A percentile compares a stretch with the other conserved stretches of the same genome.
Evolutionary conservation across 2,888 invertebrate genomes (phyloP).

Genomic region (Cephonodes hylas): DNA sequence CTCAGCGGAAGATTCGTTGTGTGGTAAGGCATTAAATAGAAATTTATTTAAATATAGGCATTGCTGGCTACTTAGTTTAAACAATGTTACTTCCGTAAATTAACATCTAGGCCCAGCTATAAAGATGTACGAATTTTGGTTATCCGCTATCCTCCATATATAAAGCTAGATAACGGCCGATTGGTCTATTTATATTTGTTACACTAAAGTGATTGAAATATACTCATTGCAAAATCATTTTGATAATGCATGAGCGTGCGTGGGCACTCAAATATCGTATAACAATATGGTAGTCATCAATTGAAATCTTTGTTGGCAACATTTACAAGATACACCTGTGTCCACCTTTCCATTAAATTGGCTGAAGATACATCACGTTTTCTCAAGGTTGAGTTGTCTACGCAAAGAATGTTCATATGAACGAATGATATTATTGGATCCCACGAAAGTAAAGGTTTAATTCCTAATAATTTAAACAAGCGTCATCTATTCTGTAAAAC

Average conservation of each 20-base stretch:
- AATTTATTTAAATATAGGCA: too few relatives aligned
- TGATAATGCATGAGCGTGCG: neutral
- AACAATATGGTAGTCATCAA: neutral
- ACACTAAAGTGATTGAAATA: neutral
- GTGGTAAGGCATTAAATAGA: slow-evolving; percentile 69
- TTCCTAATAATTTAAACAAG: too few relatives aligned
- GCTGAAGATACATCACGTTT: neutral
- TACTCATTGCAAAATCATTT: neutral
- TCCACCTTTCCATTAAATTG: neutral
- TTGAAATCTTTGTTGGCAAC: neutral
- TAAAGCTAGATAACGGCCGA: neutral
- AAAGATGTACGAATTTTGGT: too few relatives aligned
- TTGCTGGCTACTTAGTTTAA: too few relatives aligned
- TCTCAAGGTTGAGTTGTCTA: neutral
- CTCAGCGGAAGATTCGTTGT: slow-evolving; percentile 93
- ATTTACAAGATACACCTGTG: neutral
- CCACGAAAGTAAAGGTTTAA: too few relatives aligned
- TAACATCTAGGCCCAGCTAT: neutral
- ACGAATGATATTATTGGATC: too few relatives aligned
- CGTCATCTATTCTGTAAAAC: too few relatives aligned
- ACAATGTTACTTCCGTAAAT: too few relatives aligned
- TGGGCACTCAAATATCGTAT: neutral
- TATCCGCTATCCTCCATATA: neutral
- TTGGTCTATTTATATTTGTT: neutral
- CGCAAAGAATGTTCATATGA: too few relatives aligned